phyloP scores from a whole-genome alignment of 2,888 invertebrate genomes.

The Mantis religiosa region DNA sequence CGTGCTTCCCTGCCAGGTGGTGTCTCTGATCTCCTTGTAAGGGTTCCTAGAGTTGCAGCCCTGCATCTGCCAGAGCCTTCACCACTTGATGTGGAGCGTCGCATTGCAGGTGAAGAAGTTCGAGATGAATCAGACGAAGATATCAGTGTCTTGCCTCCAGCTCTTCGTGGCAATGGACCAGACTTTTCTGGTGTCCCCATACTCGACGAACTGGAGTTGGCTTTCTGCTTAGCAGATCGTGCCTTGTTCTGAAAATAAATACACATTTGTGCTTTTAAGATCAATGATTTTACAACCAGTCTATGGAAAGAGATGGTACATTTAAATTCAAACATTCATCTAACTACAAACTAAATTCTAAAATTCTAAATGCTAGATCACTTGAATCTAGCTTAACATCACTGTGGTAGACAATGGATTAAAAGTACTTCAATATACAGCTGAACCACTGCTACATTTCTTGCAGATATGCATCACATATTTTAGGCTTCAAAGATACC shows the following conservation, averaged over 20 bases:
- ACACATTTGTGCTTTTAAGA: neutral
- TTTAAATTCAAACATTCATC: no score
- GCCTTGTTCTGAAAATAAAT: conserved; percentile 21
- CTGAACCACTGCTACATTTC: no score
- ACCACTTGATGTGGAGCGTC: conserved; percentile 39
- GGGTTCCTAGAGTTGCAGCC: conserved; percentile 1
- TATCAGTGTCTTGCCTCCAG: conserved; percentile 43
- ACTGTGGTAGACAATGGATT: no score
- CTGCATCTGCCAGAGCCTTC: conserved; percentile 10
- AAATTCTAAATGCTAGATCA: no score
- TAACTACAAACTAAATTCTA: no score
- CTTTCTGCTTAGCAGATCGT: conserved; percentile 27
- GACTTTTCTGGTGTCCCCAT: conserved; percentile 29
- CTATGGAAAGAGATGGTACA: no score
- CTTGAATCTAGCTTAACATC: no score
- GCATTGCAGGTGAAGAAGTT: conserved; percentile 62
- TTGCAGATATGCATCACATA: no score
- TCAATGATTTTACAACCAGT: no score
- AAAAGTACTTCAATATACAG: no score
- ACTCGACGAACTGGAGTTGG: conserved; percentile 20
- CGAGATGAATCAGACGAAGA: conserved; percentile 65
- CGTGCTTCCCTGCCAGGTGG: conserved; percentile 15
- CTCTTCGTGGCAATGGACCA: conserved; percentile 8
- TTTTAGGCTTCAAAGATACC: no score
- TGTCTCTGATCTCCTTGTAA: conserved; percentile 5